These are phyloP conservation scores for Trematomus loennbergii DNA, from an alignment of 2,113 vertebrate species.

Conservation along the genomic window DNA sequence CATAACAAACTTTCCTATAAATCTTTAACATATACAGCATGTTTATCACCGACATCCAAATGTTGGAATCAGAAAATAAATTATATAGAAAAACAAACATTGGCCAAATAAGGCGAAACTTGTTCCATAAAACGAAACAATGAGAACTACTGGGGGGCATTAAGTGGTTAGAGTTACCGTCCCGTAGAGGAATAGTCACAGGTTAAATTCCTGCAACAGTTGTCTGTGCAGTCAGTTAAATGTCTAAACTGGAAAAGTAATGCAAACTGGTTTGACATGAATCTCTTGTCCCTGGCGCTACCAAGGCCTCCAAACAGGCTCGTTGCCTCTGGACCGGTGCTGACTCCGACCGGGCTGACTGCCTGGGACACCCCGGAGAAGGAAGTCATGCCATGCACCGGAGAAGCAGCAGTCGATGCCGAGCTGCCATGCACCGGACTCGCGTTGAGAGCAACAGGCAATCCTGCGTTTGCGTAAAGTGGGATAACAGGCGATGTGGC, in stretches of 20 bases:
- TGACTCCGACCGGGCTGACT: conserved; percentile 84
- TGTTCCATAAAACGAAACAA: conserved; percentile 93
- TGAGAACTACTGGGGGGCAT: conserved; percentile 36
- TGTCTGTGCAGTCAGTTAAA: conserved; percentile 52
- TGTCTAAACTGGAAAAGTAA: conserved; percentile 42
- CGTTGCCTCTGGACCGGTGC: conserved; percentile 84
- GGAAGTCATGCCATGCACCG: conserved; percentile 91
- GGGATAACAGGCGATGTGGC: conserved; percentile 82
- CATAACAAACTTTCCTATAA: conserved; percentile 75
- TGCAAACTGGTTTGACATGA: conserved; percentile 46
- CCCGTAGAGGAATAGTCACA: conserved; percentile 45
- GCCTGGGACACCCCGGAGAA: conserved; percentile 85
- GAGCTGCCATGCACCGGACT: conserved; percentile 77
- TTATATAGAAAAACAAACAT: conserved; percentile 64
- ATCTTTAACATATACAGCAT: conserved; percentile 85
- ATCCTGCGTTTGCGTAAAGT: conserved; percentile 84
- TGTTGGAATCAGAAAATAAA: conserved; percentile 85
- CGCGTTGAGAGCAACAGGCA: conserved; percentile 79
- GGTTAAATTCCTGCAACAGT: conserved; percentile 48
- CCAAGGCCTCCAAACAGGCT: conserved; percentile 94
- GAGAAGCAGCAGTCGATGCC: conserved; percentile 76
- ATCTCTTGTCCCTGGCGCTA: conserved; percentile 74
- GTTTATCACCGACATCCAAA: conserved; percentile 87
- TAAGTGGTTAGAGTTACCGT: conserved; percentile 64
- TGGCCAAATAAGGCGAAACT: conserved; percentile 49